Conservation (phyloP, 2,797 vertebrate genomes). For the Etheostoma nigrum region DNA sequence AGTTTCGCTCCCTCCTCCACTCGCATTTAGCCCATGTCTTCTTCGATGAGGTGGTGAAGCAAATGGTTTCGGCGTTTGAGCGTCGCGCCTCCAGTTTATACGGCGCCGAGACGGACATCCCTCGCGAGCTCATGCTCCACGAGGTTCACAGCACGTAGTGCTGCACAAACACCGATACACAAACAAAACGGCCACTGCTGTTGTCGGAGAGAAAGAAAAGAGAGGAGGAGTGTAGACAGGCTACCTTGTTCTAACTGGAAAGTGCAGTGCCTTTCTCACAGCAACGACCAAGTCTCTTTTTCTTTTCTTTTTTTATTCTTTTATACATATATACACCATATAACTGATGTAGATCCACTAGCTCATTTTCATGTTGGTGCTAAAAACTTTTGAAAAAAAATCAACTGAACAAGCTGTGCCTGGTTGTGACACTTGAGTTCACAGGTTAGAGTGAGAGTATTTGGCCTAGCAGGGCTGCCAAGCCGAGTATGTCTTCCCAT, state of each 20-base stretch:
- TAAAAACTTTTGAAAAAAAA: background rate
- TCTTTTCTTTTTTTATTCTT: conserved; percentile 19
- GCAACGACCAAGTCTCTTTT: conserved; percentile 52
- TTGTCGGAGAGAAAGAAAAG: conserved; percentile 25
- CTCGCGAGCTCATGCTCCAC: conserved; percentile 94
- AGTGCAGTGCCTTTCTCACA: conserved; percentile 76
- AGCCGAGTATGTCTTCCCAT: background rate
- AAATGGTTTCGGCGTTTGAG: conserved; percentile 96
- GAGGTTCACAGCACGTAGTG: conserved; percentile 93
- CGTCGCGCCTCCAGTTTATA: conserved; percentile 88
- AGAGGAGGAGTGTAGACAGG: conserved; percentile 17
- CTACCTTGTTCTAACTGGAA: conserved; percentile 46
- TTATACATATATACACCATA: background rate
- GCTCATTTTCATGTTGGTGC: conserved; percentile 35
- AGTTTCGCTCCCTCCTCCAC: conserved; percentile 95
- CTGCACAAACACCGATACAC: conserved; percentile 12
- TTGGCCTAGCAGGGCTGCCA: background rate
- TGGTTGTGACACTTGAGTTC: background rate
- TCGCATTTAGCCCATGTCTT: conserved; percentile 93
- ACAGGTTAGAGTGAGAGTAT: background rate
- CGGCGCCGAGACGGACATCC: conserved; percentile 92
- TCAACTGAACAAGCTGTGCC: background rate
- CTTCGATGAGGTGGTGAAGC: conserved; percentile 97
- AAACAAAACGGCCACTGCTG: background rate
- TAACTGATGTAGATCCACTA: conserved; percentile 8